Base-by-base conservation (phyloP, 2,113 vertebrate species). In the Desmodus rotundus region DNA sequence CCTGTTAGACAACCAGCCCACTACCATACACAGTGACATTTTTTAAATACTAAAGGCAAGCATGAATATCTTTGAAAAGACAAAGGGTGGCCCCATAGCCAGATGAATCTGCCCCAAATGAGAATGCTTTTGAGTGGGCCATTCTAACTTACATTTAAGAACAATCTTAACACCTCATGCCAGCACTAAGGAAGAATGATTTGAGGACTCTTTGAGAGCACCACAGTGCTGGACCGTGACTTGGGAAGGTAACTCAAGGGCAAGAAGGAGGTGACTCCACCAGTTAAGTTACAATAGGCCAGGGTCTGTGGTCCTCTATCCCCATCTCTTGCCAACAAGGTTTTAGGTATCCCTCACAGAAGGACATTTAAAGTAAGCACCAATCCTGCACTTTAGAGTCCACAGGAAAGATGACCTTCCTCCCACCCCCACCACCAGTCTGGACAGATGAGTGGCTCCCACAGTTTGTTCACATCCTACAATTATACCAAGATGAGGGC, bases 221-320 rank as follows among this genome's bases (percentile, higher is more conserved):
- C 43, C 33, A 22, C 1, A 24, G 0, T 63, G 31, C 20, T 76
- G 17, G 17, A 81, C 0, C 14, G 7, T 63, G 15, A 41, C 7
- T 50, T 63, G 31, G 24, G 6, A 3, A 84, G 5, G 11, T 45
- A 70, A 31, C 7, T 10, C 10, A 70, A 43, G 17, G 52, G 5
- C 33, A 58, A 20, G 15, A 86, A 89, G 47, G 14, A 50, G 3
- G 11, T 54, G 24, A 56, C 15, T 54, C n/a, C 16, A 28, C 12
- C 54, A 82, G 3, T 5, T 36, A 73, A 45, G 19, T 38, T 47
- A 85, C 2, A 73, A 4, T 2, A 38, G 36, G 12, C 20, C 65
- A 67, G 19, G 12, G 24, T 11, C 16, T 41, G 10, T 10, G 2
- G 0, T 20, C 9, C 24, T 93, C 24, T 8, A 0, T 8, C 4